These are phyloP conservation scores for Trinorchestia longiramus DNA, from an alignment of 1,140 invertebrate genomes.

Conservation along the genomic window DNA sequence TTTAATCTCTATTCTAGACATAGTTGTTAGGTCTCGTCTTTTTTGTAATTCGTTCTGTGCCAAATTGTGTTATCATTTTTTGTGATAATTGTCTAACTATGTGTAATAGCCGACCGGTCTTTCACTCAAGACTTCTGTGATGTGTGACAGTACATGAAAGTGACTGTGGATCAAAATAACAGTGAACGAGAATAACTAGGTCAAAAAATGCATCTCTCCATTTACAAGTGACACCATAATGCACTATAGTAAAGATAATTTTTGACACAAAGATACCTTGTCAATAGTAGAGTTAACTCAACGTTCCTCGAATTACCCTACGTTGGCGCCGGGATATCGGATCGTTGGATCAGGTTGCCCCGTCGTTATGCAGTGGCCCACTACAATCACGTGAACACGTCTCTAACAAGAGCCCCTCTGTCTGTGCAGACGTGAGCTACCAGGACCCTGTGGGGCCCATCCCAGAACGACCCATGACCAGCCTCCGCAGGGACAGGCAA, in stretches of 20 bases:
- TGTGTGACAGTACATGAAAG: too few species aligned
- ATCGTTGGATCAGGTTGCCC: not conserved
- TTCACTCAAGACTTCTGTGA: too few species aligned
- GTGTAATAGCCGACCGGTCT: too few species aligned
- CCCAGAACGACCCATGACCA: conserved; percentile 82
- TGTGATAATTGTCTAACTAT: too few species aligned
- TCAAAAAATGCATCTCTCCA: not conserved
- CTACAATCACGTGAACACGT: not conserved
- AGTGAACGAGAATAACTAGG: too few species aligned
- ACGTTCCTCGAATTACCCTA: not conserved
- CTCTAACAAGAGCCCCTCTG: not conserved
- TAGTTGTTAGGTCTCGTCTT: too few species aligned
- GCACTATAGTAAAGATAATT: not conserved
- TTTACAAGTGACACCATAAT: not conserved
- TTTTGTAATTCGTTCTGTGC: too few species aligned
- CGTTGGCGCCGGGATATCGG: not conserved
- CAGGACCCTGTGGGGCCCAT: conserved; percentile 82
- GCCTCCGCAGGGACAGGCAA: conserved; percentile 73
- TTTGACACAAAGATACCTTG: not conserved
- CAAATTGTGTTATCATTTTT: too few species aligned
- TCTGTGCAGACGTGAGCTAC: conserved; percentile 76
- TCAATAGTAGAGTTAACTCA: not conserved
- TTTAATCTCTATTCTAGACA: too few species aligned
- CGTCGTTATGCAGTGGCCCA: not conserved
- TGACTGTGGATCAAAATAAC: too few species aligned